Evolutionary conservation across 2,888 invertebrate species (phyloP).

Genomic region (Polyommatus icarus): DNA sequence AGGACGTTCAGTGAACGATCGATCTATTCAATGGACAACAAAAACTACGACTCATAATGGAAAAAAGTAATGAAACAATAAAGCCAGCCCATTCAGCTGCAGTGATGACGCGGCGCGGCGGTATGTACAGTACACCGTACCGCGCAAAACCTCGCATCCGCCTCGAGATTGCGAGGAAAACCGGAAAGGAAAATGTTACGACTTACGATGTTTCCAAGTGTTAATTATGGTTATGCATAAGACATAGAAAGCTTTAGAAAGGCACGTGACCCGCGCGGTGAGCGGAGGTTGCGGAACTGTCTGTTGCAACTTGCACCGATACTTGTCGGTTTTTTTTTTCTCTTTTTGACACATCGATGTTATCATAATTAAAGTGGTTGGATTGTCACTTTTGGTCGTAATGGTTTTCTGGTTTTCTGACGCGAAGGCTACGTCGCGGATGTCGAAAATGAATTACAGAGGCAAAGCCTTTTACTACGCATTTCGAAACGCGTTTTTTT

Average conservation of each 20-base stretch:
- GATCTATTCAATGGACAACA: not conserved
- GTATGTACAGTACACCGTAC: not conserved
- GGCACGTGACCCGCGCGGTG: conserved; percentile 74
- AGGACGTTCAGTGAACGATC: not conserved
- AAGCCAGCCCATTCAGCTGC: conserved; percentile 3
- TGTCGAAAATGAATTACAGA: not conserved
- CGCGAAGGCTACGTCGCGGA: not conserved
- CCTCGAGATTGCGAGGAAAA: conserved; percentile 28
- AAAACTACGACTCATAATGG: conserved; percentile 9
- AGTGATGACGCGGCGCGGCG: not conserved
- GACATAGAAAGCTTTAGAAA: conserved; percentile 79
- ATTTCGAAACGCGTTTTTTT: not conserved
- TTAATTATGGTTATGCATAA: conserved; percentile 42
- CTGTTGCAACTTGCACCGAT: conserved; percentile 59
- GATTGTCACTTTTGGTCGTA: not conserved
- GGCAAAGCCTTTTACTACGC: not conserved
- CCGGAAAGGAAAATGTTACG: conserved; percentile 61
- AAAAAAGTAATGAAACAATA: conserved; percentile 17
- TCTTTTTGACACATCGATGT: conserved; percentile 7
- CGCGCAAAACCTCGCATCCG: conserved; percentile 16
- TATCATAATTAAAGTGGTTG: not conserved
- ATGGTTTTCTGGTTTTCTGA: not conserved
- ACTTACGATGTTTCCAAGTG: conserved; percentile 57
- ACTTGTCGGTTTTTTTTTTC: conserved; percentile 39
- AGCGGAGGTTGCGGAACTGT: conserved; percentile 61